phyloP scores from a whole-genome alignment of 2,113 vertebrate species.

The Heterotis niloticus region DNA sequence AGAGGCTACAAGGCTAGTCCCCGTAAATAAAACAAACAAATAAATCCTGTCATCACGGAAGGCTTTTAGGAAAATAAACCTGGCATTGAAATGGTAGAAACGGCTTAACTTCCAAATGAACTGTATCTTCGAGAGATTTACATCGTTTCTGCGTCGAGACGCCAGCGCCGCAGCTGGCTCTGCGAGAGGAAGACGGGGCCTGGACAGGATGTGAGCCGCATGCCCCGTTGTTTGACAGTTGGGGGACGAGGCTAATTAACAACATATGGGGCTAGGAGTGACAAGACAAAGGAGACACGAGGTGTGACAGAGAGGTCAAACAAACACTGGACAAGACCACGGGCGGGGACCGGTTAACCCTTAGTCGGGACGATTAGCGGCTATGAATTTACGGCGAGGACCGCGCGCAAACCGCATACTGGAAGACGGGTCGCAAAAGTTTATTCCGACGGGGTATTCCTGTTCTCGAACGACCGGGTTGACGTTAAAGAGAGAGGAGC shows the following conservation, averaged over 20 bases:
- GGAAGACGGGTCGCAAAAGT: background rate
- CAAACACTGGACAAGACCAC: background rate
- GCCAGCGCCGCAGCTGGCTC: constrained; percentile 55
- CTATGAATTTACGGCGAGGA: background rate
- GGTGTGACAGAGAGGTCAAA: constrained; percentile 2
- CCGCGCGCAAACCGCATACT: background rate
- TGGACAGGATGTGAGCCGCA: background rate
- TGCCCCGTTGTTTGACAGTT: constrained; percentile 54
- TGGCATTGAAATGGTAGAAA: constrained; percentile 61
- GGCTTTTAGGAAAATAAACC: constrained; percentile 57
- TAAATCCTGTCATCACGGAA: constrained; percentile 64
- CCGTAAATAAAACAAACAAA: constrained; percentile 69
- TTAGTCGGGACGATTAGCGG: background rate
- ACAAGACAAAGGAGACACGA: constrained; percentile 46
- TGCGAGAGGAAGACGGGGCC: constrained; percentile 10
- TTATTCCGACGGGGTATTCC: too few relatives aligned
- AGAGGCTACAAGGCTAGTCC: constrained; percentile 65
- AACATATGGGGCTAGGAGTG: constrained; percentile 69
- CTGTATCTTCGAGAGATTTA: constrained; percentile 60
- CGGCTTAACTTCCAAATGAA: constrained; percentile 50
- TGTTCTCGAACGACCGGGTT: background rate
- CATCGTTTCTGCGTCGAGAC: constrained; percentile 58
- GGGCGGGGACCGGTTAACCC: constrained; percentile 20
- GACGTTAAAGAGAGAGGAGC: background rate
- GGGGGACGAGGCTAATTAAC: constrained; percentile 65